phyloP scores from a whole-genome alignment of 2,113 vertebrate species.

The Bolborhynchus lineola region DNA sequence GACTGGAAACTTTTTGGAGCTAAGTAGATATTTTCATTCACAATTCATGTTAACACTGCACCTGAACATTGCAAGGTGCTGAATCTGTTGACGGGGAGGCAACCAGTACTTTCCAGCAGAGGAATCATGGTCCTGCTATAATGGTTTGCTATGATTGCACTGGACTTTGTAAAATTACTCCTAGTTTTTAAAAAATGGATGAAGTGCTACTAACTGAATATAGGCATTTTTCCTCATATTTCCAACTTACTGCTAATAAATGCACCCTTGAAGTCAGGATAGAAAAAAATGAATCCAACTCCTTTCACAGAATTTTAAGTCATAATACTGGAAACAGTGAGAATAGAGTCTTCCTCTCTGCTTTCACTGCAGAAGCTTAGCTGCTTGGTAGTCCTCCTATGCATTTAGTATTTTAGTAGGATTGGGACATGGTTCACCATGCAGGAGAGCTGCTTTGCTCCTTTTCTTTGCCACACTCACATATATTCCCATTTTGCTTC shows the following conservation, averaged over 20 bases:
- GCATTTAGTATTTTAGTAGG: neutral
- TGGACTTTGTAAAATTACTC: neutral
- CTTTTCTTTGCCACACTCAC: neutral
- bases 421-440: neutral
- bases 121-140: neutral
- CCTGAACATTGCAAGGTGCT: neutral
- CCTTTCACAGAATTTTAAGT: neutral
- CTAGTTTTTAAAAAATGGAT: neutral
- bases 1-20: constrained; percentile 35
- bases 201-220: neutral
- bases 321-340: neutral
- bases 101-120: neutral
- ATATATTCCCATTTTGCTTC: neutral
- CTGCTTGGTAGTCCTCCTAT: neutral
- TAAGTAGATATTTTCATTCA: constrained; percentile 52
- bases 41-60: constrained; percentile 28
- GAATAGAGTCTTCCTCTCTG: neutral
- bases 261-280: neutral
- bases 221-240: neutral
- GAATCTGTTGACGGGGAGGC: neutral
- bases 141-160: neutral
- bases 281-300: neutral
- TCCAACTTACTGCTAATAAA: neutral
- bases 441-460: neutral
- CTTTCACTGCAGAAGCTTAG: neutral